These are phyloP conservation scores for Nannoperca obscura DNA, from an alignment of 2,797 vertebrate species.

Conservation along the genomic window DNA sequence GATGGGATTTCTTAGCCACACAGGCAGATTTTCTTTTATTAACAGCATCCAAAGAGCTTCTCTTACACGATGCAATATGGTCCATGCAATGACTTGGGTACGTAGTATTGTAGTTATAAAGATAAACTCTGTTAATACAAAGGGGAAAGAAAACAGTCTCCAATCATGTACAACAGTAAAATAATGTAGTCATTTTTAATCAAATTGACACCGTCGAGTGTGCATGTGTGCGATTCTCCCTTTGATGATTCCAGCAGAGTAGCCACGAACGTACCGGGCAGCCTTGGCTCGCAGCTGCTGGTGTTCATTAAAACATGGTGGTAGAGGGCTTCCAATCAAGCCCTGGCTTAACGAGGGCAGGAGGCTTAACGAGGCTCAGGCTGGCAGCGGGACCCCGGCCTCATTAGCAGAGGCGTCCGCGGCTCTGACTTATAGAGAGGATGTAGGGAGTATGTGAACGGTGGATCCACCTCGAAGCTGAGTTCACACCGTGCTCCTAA, in stretches of 20 bases:
- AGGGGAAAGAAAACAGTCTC: neutral
- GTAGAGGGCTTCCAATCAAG: slow-evolving; percentile 49
- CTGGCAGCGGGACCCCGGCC: slow-evolving; percentile 59
- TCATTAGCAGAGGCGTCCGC: slow-evolving; percentile 62
- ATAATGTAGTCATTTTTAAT: neutral
- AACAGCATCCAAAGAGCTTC: slow-evolving; percentile 15
- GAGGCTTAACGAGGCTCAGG: slow-evolving; percentile 64
- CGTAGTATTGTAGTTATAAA: neutral
- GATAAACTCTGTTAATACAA: neutral
- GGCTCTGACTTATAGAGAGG: slow-evolving; percentile 18
- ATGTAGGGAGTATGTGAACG: neutral
- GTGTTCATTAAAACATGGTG: slow-evolving; percentile 57
- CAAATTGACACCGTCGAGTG: too few species aligned
- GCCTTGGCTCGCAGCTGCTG: slow-evolving; percentile 53
- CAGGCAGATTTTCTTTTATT: slow-evolving; percentile 31
- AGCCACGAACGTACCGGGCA: neutral
- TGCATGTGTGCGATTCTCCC: neutral
- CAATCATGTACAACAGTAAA: neutral
- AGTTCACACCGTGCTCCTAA: neutral
- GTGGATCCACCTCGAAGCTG: slow-evolving; percentile 3
- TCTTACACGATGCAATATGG: neutral
- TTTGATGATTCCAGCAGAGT: neutral
- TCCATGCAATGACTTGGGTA: too few species aligned
- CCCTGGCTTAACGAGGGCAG: slow-evolving; percentile 58
- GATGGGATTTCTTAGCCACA: slow-evolving; percentile 40